Evolutionary conservation across 2,888 invertebrate species (phyloP).

Genomic region (Arenicola marina): DNA sequence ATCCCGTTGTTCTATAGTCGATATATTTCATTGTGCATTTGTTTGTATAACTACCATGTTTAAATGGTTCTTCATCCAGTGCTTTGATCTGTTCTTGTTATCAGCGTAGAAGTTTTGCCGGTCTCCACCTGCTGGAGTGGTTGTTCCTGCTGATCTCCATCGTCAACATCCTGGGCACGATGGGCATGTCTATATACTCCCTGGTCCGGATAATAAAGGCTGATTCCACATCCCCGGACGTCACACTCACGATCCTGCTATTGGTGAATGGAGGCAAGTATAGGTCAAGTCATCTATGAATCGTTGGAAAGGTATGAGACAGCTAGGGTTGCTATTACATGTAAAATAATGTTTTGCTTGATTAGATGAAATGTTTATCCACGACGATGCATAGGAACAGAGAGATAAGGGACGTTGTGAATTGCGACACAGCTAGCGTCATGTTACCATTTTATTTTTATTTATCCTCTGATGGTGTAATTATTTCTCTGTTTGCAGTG

Average conservation of each 20-base stretch:
- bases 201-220: constrained; percentile 38
- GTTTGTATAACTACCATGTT: not conserved
- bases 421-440: no score
- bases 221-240: constrained; percentile 40
- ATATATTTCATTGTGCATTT: no score
- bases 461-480: no score
- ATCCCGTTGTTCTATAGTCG: no score
- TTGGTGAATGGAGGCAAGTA: constrained; percentile 51
- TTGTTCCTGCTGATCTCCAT: constrained; percentile 43
- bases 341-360: no score
- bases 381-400: no score
- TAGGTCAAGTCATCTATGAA: not conserved
- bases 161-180: constrained; percentile 44
- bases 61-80: not conserved
- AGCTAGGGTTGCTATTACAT: no score
- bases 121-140: constrained; percentile 44
- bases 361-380: no score
- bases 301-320: not conserved
- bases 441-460: no score
- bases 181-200: constrained; percentile 44
- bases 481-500: constrained; percentile 35
- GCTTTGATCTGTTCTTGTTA: not conserved
- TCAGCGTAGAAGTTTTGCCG: constrained; percentile 39
- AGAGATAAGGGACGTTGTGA: no score
- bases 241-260: constrained; percentile 51